Evolutionary conservation across 2,888 invertebrate species (phyloP).

Genomic region (Leucophenga montana): DNA sequence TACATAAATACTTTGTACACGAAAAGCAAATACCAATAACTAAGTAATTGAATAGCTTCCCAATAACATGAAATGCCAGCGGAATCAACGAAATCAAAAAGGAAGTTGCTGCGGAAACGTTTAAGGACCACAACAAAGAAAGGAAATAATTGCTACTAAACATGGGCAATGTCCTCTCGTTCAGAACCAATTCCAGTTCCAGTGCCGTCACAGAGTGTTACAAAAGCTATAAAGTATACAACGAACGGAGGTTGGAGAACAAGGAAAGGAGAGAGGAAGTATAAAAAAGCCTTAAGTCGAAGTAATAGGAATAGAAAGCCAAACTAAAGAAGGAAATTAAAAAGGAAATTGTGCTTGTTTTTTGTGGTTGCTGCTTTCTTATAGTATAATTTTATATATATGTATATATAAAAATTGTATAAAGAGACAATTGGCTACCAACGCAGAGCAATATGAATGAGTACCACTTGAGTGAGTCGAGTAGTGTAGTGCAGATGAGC

Average conservation of each 20-base stretch:
- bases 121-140: slow-evolving; percentile 52
- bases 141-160: slow-evolving; percentile 58
- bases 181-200: background rate
- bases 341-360: slow-evolving; percentile 62
- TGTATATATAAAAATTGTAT: too few relatives aligned
- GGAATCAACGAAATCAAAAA: slow-evolving; percentile 2
- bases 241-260: background rate
- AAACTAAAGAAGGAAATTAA: slow-evolving; percentile 56
- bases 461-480: background rate
- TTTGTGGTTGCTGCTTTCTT: slow-evolving; percentile 20
- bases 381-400: background rate
- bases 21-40: background rate
- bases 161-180: slow-evolving; percentile 50
- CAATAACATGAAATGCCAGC: slow-evolving; percentile 6
- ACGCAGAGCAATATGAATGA: background rate
- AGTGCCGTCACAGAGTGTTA: too few relatives aligned
- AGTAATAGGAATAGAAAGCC: slow-evolving; percentile 50
- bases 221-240: background rate
- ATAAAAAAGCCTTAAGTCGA: slow-evolving; percentile 26
- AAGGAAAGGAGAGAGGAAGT: too few relatives aligned
- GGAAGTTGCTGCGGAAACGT: slow-evolving; percentile 41
- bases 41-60: slow-evolving; percentile 9
- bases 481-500: background rate
- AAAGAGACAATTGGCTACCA: background rate
- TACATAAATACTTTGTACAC: background rate